Conservation (phyloP, 2,888 invertebrate genomes). For the Pterobdella sp. region DNA sequence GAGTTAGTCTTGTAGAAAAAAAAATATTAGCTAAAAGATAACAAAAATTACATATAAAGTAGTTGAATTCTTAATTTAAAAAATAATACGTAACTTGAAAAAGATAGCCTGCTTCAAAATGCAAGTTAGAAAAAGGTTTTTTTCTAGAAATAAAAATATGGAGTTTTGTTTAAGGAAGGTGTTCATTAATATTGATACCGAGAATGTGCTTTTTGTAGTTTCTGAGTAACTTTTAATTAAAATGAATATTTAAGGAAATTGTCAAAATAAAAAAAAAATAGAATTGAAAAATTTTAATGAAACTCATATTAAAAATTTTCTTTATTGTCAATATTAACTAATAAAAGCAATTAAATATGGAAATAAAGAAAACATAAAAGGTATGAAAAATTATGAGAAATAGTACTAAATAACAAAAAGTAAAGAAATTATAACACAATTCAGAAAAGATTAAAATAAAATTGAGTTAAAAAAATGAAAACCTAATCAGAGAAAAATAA, state of each 20-base stretch:
- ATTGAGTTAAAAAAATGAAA: neutral
- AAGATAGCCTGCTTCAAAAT: too few species aligned
- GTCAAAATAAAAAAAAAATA: neutral
- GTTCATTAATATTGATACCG: neutral
- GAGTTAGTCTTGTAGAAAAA: too few species aligned
- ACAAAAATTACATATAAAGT: too few species aligned
- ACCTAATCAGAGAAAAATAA: neutral
- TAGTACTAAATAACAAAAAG: neutral
- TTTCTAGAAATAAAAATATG: neutral
- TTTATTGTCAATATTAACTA: neutral
- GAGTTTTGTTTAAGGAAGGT: neutral
- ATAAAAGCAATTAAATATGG: neutral
- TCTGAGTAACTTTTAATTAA: too few species aligned
- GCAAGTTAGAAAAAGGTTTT: too few species aligned
- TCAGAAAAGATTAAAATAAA: neutral
- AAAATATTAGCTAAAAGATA: too few species aligned
- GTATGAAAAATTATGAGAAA: neutral
- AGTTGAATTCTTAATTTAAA: too few species aligned
- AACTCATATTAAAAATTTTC: neutral
- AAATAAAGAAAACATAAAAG: neutral
- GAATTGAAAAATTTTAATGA: neutral
- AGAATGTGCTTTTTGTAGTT: too few species aligned
- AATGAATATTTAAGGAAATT: neutral
- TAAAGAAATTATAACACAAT: neutral
- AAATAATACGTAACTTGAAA: too few species aligned